Evolutionary conservation across 2,797 vertebrate genomes (phyloP).

Genomic region (Otolemur crassicaudatus): DNA sequence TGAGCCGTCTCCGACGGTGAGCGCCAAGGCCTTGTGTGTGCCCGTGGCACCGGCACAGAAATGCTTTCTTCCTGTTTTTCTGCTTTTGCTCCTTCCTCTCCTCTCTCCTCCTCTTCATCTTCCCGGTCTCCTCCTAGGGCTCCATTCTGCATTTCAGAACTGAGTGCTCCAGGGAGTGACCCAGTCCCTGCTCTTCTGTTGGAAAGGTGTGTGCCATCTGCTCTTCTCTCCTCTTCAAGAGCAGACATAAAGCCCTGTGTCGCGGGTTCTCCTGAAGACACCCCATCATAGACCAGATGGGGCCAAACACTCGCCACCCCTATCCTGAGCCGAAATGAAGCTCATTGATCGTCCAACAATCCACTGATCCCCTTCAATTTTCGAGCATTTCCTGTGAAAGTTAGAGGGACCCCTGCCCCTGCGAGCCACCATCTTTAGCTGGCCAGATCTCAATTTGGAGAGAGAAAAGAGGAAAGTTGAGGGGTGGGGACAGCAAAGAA

Average conservation of each 20-base stretch:
- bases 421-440: neutral
- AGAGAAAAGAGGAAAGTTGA: neutral
- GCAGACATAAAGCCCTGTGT: neutral
- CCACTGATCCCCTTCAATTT: neutral
- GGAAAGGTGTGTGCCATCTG: neutral
- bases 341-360: neutral
- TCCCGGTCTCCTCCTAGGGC: neutral
- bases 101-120: neutral
- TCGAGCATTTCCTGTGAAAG: neutral
- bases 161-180: neutral
- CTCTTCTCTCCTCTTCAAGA: neutral
- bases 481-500: neutral
- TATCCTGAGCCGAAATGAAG: neutral
- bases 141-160: neutral
- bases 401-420: neutral
- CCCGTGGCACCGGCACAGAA: neutral
- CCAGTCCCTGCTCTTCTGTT: neutral
- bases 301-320: neutral
- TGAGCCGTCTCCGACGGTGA: neutral
- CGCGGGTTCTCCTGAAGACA: neutral
- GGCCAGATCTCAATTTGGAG: slow-evolving; percentile 11
- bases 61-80: neutral
- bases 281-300: neutral
- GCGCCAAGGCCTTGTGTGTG: neutral
- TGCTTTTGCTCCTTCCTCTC: neutral